Evolutionary conservation across 2,888 invertebrate genomes (phyloP), one percentile per base, ranked within the genome.

Genomic region (Alloplasta piceator): DNA sequence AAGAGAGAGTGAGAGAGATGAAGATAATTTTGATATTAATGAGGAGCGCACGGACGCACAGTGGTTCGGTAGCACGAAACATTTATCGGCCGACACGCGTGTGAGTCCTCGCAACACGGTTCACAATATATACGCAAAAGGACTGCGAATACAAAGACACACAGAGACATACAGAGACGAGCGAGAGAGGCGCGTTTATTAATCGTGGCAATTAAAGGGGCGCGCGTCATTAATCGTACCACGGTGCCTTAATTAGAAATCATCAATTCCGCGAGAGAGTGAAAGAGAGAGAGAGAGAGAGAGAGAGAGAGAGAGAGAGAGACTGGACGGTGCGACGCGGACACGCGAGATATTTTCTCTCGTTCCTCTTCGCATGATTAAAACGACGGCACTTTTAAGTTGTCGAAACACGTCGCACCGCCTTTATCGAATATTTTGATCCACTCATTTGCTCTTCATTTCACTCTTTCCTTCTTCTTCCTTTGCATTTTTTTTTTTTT

Each of bases 161-260:
- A 41, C 10, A 14, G 16, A 26, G 26, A 26, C 26, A 64, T 52
- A 77, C 72, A n/a, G 81, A 85, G 82, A 79, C 74, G 83, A n/a
- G 26, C 26, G 26, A 3, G 26, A 26, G 26, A 26, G 26, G 26
- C 83, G 82, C 83, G 73, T 84, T 88, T 91, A 92, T 91, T 91
- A 88, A 91, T 91, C 89, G 90, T 78, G 72, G 90, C 89, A 90
- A 91, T 92, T 92, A 92, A 91, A 90, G 85, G 84, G 84, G 86
- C 87, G 89, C 88, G 89, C 88, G 87, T 90, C 90, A 89, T 91
- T 90, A 91, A 91, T 92, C 88, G 89, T 88, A 82, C 88, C 86
- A 87, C 86, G 83, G 86, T 84, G 85, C 86, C 87, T 91, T 92
- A 91, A 92, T 92, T 91, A 89, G 89, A 87, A 89, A 89, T 89